Evolutionary conservation across 2,888 invertebrate genomes (phyloP).

Genomic region (Pseudococcus longispinus): DNA sequence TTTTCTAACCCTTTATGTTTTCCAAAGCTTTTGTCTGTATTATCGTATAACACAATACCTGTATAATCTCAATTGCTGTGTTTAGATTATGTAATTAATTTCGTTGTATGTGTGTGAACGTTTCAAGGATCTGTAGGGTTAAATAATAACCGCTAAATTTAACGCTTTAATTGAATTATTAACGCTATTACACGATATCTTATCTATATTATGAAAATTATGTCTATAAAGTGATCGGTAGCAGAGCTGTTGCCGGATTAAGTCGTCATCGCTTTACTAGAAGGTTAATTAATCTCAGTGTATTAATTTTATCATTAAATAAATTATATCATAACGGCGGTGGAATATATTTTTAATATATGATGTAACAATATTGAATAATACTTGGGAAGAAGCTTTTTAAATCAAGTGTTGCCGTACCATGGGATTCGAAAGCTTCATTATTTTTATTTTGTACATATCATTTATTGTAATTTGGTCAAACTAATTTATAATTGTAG

Average conservation of each 20-base stretch:
- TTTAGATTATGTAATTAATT: neutral
- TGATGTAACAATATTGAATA: neutral
- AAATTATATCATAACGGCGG: neutral
- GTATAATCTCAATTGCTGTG: neutral
- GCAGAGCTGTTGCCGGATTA: neutral
- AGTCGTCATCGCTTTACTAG: neutral
- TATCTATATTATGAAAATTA: neutral
- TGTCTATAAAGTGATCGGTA: neutral
- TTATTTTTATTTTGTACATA: neutral
- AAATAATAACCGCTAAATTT: neutral
- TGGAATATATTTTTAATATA: neutral
- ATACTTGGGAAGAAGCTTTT: neutral
- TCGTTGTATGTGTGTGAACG: neutral
- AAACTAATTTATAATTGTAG: neutral
- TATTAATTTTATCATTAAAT: neutral
- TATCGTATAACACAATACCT: neutral
- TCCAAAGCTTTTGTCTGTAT: neutral
- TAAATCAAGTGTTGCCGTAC: neutral
- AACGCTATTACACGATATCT: neutral
- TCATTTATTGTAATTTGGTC: neutral
- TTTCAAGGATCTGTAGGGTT: neutral
- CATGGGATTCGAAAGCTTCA: neutral
- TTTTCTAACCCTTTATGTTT: neutral
- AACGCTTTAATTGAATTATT: slow-evolving; percentile 14
- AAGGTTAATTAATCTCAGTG: neutral